phyloP scores from a whole-genome alignment of 2,113 vertebrate genomes.

The Aptenodytes patagonicus region DNA sequence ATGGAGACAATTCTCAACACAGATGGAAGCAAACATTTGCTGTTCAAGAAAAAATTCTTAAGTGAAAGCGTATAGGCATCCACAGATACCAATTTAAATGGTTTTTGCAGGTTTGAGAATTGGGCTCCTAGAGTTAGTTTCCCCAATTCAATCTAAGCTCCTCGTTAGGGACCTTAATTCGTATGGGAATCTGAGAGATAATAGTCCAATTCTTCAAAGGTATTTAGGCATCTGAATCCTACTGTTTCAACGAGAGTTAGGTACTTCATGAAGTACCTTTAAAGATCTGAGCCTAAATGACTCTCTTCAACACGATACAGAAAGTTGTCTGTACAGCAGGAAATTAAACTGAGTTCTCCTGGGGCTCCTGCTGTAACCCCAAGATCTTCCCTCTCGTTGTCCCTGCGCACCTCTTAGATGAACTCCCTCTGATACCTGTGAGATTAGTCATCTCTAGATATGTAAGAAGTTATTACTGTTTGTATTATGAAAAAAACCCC shows the following conservation, averaged over 20 bases:
- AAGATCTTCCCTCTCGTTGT: background rate
- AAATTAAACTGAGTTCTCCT: background rate
- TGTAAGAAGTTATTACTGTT: background rate
- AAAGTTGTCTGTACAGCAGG: background rate
- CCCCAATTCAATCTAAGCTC: background rate
- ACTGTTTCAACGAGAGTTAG: background rate
- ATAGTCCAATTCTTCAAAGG: background rate
- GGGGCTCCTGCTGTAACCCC: background rate
- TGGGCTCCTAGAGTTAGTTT: background rate
- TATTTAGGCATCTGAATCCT: background rate
- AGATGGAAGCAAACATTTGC: background rate
- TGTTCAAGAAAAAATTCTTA: background rate
- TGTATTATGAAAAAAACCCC: background rate
- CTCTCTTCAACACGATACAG: background rate
- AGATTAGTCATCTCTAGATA: background rate
- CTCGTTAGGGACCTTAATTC: background rate
- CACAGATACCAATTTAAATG: background rate
- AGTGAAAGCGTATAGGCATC: background rate
- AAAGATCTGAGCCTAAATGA: background rate
- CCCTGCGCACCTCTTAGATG: background rate
- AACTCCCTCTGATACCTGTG: background rate
- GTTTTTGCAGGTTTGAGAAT: background rate
- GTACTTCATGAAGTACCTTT: background rate
- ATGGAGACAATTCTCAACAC: background rate
- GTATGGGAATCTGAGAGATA: background rate